Evolutionary conservation across 64 coral and sea anemone genomes (phyloP), one percentile per base, ranked within the genome.

Genomic region (Acropora tenuis): DNA sequence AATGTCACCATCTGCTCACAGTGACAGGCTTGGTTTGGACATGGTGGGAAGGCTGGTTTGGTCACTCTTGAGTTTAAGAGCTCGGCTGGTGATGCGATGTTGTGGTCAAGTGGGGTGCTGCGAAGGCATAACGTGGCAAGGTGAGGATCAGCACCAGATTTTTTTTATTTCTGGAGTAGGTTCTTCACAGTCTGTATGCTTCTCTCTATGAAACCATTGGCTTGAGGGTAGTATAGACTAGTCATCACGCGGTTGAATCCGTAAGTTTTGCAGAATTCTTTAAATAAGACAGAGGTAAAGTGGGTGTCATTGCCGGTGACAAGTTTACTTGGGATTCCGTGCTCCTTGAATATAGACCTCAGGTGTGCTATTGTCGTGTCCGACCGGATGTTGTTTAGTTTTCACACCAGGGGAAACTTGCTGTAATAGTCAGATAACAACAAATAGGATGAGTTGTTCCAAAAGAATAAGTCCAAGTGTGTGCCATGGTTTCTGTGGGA

Each of bases 131-230:
- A 30, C 30, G 30, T 30, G 30, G 30, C 30, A 30, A 30, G 77
- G 50, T 93, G 91, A 47, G 91, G 91, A 66, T 93, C 84, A 58
- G 75, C 55, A 55, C 91, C 91, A 46, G 91, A 93, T 63, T 88
- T 65, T 42, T 95, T 82, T 49, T 50, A 88, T 49, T 93, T 93
- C 55, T 93, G 84, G 0, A 92, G 50, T 0, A 93, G 12, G 52
- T 82, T 93, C 48, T 93, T 88, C 16, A 87, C 43, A 1, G 66
- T 88, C 41, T 82, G 77, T 0, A 93, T 69, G 45, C 47, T 93
- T 16, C 85, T 8, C 65, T 88, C 85, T 3, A 92, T 92, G 48
- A 92, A 92, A 69, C 83, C 90, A 63, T 74, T 93, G 11, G 83
- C 61, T 18, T 93, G 59, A 6, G 48, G 49, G 47, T 74, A 93